Conservation (phyloP, 2,888 invertebrate species). For the Gibbula magus region DNA sequence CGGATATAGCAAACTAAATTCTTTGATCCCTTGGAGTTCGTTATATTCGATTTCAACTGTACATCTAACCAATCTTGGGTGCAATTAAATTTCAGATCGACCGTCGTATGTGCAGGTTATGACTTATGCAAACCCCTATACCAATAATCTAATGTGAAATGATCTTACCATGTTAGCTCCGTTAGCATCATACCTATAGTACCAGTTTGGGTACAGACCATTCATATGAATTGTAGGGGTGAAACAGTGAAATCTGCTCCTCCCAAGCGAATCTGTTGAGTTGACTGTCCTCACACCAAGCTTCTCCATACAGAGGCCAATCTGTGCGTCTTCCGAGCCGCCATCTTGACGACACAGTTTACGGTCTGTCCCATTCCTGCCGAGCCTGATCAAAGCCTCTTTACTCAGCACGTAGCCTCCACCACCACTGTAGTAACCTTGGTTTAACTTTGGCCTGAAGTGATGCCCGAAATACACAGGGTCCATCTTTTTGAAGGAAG, state of each 20-base stretch:
- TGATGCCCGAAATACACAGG: conserved; percentile 86
- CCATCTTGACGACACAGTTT: conserved; percentile 48
- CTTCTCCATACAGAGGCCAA: conserved; percentile 64
- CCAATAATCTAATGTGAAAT: too few species aligned
- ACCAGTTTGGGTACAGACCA: conserved; percentile 69
- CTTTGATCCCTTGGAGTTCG: too few species aligned
- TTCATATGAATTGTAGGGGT: too few species aligned
- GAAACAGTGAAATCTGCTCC: conserved; percentile 68
- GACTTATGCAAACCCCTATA: too few species aligned
- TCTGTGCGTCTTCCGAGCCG: conserved; percentile 65
- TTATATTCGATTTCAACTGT: too few species aligned
- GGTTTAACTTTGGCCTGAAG: conserved; percentile 66
- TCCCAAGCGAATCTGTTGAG: conserved; percentile 58
- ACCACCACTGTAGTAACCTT: conserved; percentile 77
- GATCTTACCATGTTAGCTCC: conserved; percentile 60
- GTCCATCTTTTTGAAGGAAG: conserved; percentile 80
- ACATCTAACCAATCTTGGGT: too few species aligned
- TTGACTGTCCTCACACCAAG: conserved; percentile 60
- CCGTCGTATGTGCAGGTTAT: too few species aligned
- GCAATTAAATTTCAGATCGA: too few species aligned
- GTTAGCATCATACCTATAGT: conserved; percentile 59
- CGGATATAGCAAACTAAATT: too few species aligned
- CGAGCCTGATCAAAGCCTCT: conserved; percentile 84
- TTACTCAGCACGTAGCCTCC: conserved; percentile 92
- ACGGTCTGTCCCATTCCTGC: conserved; percentile 35